These are phyloP conservation scores for Aelia acuminata DNA, from an alignment of 2,888 invertebrate species.

Conservation along the genomic window DNA sequence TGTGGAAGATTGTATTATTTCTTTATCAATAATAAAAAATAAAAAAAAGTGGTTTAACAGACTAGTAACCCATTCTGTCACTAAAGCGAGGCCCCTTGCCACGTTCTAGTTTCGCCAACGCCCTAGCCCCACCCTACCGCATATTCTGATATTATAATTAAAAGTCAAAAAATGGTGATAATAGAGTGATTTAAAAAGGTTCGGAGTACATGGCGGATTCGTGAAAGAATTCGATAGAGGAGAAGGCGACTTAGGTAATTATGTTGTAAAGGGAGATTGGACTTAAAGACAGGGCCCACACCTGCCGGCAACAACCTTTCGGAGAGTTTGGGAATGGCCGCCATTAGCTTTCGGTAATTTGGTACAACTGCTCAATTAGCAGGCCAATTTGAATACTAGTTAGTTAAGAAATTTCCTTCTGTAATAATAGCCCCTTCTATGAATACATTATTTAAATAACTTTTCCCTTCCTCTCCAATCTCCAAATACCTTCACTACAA, in stretches of 20 bases:
- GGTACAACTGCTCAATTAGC: slow-evolving; percentile 23
- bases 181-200: slow-evolving; percentile 5
- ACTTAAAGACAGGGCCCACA: slow-evolving; percentile 3
- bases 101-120: background rate
- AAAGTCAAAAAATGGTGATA: background rate
- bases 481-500: background rate
- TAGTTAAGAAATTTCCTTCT: slow-evolving; percentile 33
- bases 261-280: background rate
- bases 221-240: background rate
- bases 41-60: no score
- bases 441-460: background rate
- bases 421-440: background rate
- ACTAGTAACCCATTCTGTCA: no score
- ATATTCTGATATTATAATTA: background rate
- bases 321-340: background rate
- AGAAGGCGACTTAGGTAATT: background rate
- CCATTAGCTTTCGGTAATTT: background rate
- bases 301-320: background rate
- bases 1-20: no score
- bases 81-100: no score
- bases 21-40: no score
- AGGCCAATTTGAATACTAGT: background rate
- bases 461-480: background rate
- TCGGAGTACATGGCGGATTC: background rate
- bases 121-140: background rate